Evolutionary conservation across 2,113 vertebrate species (phyloP), one percentile per base, ranked within the genome.

Genomic region (Cochlearius cochlearius): DNA sequence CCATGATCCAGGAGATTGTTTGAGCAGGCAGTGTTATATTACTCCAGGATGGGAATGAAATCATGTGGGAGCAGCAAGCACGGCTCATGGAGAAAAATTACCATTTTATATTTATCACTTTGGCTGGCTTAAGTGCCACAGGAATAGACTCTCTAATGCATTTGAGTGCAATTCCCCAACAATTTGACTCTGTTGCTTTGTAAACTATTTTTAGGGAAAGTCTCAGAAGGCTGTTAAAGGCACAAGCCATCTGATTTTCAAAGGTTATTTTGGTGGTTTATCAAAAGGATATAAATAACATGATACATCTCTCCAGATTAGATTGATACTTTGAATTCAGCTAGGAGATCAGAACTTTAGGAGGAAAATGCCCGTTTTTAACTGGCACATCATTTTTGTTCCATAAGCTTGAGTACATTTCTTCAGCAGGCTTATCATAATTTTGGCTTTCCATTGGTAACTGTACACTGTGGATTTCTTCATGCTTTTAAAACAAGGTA

Each of bases 101-200:
- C 95, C 97, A 96, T 98, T 97, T 98, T 96, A 94, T 97, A 97
- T 98, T 98, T 98, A 98, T 98, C 97, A 97, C 96, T 97, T 96
- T 96, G 97, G 96, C 97, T 96, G 63, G 91, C 67, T 95, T 94
- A 96, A 98, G 97, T 96, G 97, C 97, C 96, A 96, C 72, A 97
- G 97, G 98, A 98, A 98, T 96, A 97, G 97, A 94, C 92, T 97
- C 95, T 96, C 96, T 96, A 92, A 97, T 92, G 97, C 96, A 96
- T 97, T 97, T 88, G 91, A 94, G 96, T 93, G 96, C 94, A 93
- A 91, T 97, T 97, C 97, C 84, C 92, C 86, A 96, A 95, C 95
- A 97, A 95, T 96, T 86, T 90, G 75, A 97, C 91, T 96, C 88
- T 95, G 92, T 92, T 92, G 79, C 96, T 97, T 89, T 96, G 95